Base-by-base conservation (phyloP, 1,140 invertebrate genomes). In the Ladona fulva region DNA sequence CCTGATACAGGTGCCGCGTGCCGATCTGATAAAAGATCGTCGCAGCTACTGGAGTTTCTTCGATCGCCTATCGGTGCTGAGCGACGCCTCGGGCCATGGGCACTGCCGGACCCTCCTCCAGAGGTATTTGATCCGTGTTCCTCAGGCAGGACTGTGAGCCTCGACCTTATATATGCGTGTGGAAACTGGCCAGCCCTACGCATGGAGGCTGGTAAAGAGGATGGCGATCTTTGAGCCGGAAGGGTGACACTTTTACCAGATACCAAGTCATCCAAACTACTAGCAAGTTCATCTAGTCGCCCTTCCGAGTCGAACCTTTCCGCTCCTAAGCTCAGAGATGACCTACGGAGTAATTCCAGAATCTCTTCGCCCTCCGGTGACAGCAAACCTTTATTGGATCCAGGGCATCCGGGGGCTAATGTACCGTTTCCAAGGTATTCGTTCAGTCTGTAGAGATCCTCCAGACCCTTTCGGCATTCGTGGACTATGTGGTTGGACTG, bases 401-500 rank as follows among this genome's bases (percentile, higher is more conserved):
- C 52, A 3, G 52, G 52, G n/a, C 52, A 66, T 22, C 52, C 52
- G 1, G 52, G 3, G 14, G 52, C 12, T 22, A 66, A 19, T 1
- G 52, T n/a, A 24, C 37, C 22, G 73, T 73, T 44, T 74, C 77
- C 74, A 42, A 42, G 37, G 42, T 74, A 42, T 42, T 66, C 79
- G 76, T 84, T 82, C 42, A 82, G 79, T n/a, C 81, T 79, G 74
- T 83, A 84, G 12, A 84, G 77, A 79, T 84, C 83, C 8, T 79
- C 81, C 19, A 84, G 80, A 25, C 82, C 83, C 77, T 82, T 80
- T 73, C 82, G 82, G 75, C 82, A 84, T 79, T 83, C 81, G 44
- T 66, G 52, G 12, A 66, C 52, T 16, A 66, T 6, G 12, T 66
- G 52, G n/a, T 12, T 75, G 12, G 24, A 29, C 14, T 75, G 74